These are phyloP conservation scores for Emydura subglobosa DNA, from an alignment of 2,113 vertebrate species.

Conservation along the genomic window DNA sequence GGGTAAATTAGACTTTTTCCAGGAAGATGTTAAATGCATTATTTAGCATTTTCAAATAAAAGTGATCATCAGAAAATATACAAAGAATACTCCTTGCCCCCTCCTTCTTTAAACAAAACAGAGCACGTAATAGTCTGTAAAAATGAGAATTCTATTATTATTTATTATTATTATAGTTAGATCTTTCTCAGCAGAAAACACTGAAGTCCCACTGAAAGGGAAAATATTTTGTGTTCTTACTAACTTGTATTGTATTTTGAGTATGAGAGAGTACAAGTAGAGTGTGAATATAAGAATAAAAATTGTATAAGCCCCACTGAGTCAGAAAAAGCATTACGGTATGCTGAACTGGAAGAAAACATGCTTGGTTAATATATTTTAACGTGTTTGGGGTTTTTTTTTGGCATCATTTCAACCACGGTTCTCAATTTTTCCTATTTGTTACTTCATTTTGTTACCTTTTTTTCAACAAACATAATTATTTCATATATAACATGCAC, in stretches of 20 bases:
- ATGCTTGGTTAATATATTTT: neutral
- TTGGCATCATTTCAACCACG: neutral
- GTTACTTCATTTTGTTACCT: neutral
- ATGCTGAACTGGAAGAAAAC: neutral
- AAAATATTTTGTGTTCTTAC: constrained; percentile 25
- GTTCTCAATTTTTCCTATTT: neutral
- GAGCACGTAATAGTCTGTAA: neutral
- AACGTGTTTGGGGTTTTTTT: neutral
- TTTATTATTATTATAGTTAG: neutral
- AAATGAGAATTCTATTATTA: neutral
- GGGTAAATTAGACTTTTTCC: constrained; percentile 61
- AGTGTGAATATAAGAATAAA: neutral
- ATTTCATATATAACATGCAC: neutral
- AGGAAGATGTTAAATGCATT: constrained; percentile 70
- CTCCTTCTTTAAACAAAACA: neutral
- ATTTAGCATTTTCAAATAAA: constrained; percentile 70
- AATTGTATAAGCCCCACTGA: neutral
- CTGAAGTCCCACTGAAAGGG: neutral
- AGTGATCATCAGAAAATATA: constrained; percentile 66
- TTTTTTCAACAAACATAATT: neutral
- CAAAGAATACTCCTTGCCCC: neutral
- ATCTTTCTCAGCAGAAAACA: neutral
- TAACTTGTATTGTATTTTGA: neutral
- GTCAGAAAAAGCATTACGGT: neutral
- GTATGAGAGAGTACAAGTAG: constrained; percentile 1